Percentiles rank a stretch among this genome's conserved stretches.
Conservation (phyloP, 2,113 vertebrate genomes). For the Peromyscus leucopus region DNA sequence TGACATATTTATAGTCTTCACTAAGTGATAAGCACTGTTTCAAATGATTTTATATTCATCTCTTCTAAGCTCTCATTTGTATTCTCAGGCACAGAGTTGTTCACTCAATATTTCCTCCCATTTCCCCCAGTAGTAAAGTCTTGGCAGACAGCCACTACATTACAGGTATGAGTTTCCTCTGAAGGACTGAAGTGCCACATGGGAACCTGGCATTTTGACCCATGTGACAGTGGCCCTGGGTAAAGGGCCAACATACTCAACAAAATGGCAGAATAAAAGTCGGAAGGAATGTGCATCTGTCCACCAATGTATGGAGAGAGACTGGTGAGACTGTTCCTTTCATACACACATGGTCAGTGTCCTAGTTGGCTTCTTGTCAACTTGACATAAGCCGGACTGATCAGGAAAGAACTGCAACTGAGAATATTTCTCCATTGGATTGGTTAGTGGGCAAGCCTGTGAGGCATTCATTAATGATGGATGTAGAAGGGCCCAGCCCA, state of each 20-base stretch:
- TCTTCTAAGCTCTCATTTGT: background rate
- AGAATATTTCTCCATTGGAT: background rate
- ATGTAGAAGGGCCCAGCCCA: background rate
- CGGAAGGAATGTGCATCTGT: no score
- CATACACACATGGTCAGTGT: background rate
- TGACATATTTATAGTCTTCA: background rate
- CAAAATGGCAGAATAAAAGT: background rate
- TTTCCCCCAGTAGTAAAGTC: background rate
- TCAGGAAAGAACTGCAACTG: background rate
- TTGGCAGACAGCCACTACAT: background rate
- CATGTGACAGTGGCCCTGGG: no score
- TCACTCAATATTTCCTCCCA: background rate
- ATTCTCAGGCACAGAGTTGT: background rate
- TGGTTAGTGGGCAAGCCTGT: background rate
- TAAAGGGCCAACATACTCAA: no score
- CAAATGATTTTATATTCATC: constrained; percentile 31
- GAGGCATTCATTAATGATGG: background rate
- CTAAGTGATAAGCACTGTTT: background rate
- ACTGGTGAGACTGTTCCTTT: background rate
- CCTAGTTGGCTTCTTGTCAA: background rate
- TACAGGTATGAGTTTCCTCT: background rate
- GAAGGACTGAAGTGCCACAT: background rate
- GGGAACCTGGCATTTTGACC: background rate
- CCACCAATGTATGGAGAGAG: background rate
- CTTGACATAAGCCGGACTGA: background rate